These are phyloP conservation scores for Mesembrinibis cayennensis DNA, from an alignment of 2,113 vertebrate species.

Conservation along the genomic window DNA sequence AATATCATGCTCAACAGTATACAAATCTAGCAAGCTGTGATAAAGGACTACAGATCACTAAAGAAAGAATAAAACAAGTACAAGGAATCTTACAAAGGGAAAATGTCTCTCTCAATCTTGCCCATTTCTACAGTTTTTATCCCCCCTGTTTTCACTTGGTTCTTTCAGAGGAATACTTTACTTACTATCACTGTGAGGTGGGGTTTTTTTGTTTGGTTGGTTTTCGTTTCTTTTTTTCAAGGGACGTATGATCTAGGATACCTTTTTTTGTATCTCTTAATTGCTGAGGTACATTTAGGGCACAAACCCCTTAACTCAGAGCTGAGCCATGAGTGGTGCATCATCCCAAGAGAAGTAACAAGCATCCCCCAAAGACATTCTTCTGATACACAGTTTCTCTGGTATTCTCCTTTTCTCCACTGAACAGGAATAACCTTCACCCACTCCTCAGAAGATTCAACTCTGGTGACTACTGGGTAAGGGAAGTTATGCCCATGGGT, in stretches of 20 bases:
- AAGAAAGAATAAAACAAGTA: background rate
- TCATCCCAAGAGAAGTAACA: background rate
- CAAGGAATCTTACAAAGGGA: background rate
- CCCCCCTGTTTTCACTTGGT: background rate
- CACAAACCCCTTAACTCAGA: background rate
- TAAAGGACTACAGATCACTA: background rate
- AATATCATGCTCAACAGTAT: background rate
- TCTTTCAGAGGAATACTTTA: background rate
- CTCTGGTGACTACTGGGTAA: background rate
- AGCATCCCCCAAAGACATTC: background rate
- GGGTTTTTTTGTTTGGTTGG: background rate
- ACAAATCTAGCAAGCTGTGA: background rate
- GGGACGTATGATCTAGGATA: no score
- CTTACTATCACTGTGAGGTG: background rate
- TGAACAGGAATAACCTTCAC: background rate
- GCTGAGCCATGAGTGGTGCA: background rate
- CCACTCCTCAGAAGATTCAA: background rate
- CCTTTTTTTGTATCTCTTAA: background rate
- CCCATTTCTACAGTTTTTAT: background rate
- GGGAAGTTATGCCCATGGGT: background rate
- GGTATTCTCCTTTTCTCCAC: background rate
- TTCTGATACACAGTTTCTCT: background rate
- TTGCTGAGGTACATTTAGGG: background rate
- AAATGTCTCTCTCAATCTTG: background rate
- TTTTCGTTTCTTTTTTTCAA: background rate